Conservation (phyloP, 2,888 invertebrate species). For the Heliothis peltigera region DNA sequence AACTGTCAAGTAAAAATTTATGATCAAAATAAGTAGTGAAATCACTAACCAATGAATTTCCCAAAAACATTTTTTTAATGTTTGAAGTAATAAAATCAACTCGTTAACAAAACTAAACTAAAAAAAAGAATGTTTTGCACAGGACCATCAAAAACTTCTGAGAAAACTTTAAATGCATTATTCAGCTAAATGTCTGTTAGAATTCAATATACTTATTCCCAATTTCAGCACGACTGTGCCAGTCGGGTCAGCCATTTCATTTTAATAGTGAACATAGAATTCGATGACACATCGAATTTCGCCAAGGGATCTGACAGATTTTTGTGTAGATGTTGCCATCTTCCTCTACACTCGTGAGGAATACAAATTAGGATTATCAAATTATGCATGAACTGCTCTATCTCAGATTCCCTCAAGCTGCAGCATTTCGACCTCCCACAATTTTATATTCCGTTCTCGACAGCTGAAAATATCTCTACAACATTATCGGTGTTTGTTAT, state of each 20-base stretch:
- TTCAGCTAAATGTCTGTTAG: not conserved
- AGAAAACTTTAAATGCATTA: not conserved
- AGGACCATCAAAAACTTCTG: not conserved
- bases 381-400: constrained; percentile 15
- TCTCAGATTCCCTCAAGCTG: constrained; percentile 3
- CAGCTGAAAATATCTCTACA: constrained; percentile 17
- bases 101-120: too few species aligned
- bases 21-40: constrained; percentile 6
- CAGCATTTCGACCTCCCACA: constrained; percentile 11
- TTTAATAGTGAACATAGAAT: not conserved
- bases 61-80: too few species aligned
- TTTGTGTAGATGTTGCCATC: constrained; percentile 2
- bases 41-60: too few species aligned
- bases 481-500: constrained; percentile 10
- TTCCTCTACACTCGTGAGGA: constrained; percentile 5
- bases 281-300: constrained; percentile 1
- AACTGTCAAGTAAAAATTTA: constrained; percentile 18
- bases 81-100: too few species aligned
- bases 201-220: not conserved
- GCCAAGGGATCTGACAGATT: not conserved
- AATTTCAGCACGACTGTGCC: not conserved
- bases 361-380: constrained; percentile 35
- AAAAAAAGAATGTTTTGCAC: not conserved
- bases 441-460: constrained; percentile 29
- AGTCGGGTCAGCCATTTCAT: not conserved